Evolutionary conservation across 2,113 vertebrate genomes (phyloP).

Genomic region (Nothobranchius furzeri): DNA sequence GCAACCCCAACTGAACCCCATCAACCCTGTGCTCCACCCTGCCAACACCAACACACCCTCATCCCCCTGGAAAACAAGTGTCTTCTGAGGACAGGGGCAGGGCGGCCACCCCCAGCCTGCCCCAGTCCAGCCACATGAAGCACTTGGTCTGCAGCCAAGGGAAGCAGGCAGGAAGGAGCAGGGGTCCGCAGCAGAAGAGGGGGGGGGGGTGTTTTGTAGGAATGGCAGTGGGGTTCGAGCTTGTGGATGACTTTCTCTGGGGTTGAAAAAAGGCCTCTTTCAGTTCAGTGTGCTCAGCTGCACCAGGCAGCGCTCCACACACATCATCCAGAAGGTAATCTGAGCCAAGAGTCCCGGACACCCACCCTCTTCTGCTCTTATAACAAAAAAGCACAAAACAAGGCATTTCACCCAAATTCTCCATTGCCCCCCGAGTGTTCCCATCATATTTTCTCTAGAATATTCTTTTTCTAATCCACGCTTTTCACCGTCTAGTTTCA

Average conservation of each 20-base stretch:
- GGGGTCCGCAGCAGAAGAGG: slow-evolving; percentile 49
- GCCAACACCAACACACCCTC: slow-evolving; percentile 72
- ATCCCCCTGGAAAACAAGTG: slow-evolving; percentile 75
- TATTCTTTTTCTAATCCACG: too few relatives aligned
- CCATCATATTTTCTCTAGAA: too few relatives aligned
- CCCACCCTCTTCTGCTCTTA: slow-evolving; percentile 32
- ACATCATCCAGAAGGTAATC: slow-evolving; percentile 72
- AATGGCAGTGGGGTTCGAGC: slow-evolving; percentile 55
- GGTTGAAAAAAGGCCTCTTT: slow-evolving; percentile 72
- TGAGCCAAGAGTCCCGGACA: slow-evolving; percentile 68
- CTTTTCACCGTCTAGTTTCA: too few relatives aligned
- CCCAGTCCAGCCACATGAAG: slow-evolving; percentile 73
- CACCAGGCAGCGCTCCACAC: slow-evolving; percentile 65
- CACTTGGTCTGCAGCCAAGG: slow-evolving; percentile 69
- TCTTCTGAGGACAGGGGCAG: slow-evolving; percentile 70
- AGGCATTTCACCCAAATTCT: slow-evolving; percentile 63
- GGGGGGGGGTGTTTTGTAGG: slow-evolving; percentile 29
- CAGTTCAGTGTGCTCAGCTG: slow-evolving; percentile 79
- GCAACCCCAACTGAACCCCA: slow-evolving; percentile 35
- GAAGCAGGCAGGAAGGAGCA: slow-evolving; percentile 75
- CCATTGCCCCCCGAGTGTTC: slow-evolving; percentile 7
- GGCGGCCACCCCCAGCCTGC: slow-evolving; percentile 71
- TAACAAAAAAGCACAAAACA: slow-evolving; percentile 71
- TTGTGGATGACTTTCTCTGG: slow-evolving; percentile 64
- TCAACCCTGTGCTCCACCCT: slow-evolving; percentile 61